Base-by-base conservation (phyloP, 2,888 invertebrate species). In the Subacronicta megacephala region DNA sequence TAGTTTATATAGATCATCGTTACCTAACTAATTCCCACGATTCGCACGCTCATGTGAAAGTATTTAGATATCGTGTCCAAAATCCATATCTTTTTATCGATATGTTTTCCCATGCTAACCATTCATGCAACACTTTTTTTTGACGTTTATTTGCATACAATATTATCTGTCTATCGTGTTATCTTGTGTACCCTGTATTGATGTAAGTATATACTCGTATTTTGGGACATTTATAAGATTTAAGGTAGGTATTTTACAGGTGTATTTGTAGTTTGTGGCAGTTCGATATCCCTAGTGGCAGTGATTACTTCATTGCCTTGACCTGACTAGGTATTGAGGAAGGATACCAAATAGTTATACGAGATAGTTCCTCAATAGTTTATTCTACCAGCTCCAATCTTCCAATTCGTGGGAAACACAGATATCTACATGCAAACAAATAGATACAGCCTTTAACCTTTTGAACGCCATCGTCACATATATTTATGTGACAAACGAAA, bases 1-100 rank as follows among this genome's bases (percentile, higher is more conserved):
- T 83, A 52, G 62, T 59, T 81, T 76, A 82, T 84, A 72, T 83
- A 82, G 81, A 86, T 85, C 79, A 84, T 73, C 78, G 75, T n/a
- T n/a, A n/a, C n/a, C 62, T 62, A 76, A 77, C 78, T 64, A 74
- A 77, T 91, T 92, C 92, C 90, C 92, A 92, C 90, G 90, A 77
- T 80, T 74, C 60, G 78, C 74, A 72, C 77, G 79, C 72, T 85
- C 77, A 80, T 85, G 85, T 85, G 88, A 90, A 89, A 89, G 87
- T 76, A 81, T 82, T 78, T 56, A 76, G 82, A 83, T 87, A 81
- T 87, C 84, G 77, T 82, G 82, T 79, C 58, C 70, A 71, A 86
- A 83, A 72, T 71, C 74, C 62, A 75, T 85, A 86, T 88, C 85
- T 82, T 76, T 81, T 88, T 92, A 91, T 91, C 89, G 75, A 72